Evolutionary conservation across 2,113 vertebrate genomes (phyloP).

Genomic region (Halichoerus grypus): DNA sequence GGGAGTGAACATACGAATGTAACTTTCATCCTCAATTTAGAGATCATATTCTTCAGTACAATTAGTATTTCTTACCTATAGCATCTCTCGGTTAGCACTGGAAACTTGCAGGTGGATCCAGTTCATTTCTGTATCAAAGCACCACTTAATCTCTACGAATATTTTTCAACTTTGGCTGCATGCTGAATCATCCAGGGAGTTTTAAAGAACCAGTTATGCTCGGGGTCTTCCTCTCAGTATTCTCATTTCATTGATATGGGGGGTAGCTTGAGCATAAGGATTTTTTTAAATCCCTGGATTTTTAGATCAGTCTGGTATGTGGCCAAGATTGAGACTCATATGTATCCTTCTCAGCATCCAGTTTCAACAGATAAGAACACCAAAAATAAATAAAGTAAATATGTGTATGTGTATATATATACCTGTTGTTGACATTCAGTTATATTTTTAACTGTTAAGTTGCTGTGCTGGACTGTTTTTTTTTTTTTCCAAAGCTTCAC

Average conservation of each 20-base stretch:
- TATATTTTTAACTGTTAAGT: conserved; percentile 9
- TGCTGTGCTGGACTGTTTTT: not conserved
- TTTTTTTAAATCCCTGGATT: conserved; percentile 1
- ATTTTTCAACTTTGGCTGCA: not conserved
- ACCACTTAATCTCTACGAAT: not conserved
- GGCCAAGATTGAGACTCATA: not conserved
- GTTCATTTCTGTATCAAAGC: not conserved
- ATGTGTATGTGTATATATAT: not conserved
- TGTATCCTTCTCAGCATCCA: not conserved
- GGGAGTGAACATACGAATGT: not conserved
- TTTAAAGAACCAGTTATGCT: not conserved
- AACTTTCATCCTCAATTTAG: not conserved
- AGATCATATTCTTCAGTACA: not conserved
- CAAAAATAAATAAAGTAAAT: not conserved
- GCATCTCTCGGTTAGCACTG: not conserved
- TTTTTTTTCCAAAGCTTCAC: not conserved
- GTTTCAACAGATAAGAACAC: not conserved
- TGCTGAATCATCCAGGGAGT: not conserved
- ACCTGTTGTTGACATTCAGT: not conserved
- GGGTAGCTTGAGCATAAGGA: not conserved
- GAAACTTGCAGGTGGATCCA: not conserved
- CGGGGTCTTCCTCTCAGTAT: not conserved
- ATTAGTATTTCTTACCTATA: not conserved
- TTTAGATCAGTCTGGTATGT: not conserved
- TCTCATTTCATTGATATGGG: not conserved